Conservation (phyloP, 2,113 vertebrate genomes). For the Mustelus asterias region DNA sequence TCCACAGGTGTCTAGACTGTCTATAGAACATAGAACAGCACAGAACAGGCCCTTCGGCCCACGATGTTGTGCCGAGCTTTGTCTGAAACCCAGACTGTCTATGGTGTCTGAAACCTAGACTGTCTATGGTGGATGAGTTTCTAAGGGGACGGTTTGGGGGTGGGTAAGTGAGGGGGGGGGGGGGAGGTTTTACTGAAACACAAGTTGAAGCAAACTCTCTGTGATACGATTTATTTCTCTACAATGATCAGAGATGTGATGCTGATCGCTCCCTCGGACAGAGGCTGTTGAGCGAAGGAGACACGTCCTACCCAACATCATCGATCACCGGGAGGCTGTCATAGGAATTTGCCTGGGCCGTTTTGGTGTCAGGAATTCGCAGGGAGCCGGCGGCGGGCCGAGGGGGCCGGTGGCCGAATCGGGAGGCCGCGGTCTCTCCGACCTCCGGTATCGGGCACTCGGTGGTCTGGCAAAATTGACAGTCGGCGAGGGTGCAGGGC, state of each 20-base stretch:
- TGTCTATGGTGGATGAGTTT: not conserved
- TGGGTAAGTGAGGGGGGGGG: too few relatives aligned
- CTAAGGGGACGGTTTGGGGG: not conserved
- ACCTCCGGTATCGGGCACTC: not conserved
- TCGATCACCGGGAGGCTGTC: constrained; percentile 41
- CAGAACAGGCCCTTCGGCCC: too few relatives aligned
- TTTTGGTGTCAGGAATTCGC: not conserved
- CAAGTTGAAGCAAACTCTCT: not conserved
- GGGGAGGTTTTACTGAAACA: not conserved
- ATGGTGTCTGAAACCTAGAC: too few relatives aligned
- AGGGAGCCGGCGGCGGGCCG: not conserved
- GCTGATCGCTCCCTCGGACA: not conserved
- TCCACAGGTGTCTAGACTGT: not conserved
- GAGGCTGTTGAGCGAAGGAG: not conserved
- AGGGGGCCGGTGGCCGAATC: not conserved
- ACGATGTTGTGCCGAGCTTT: too few relatives aligned
- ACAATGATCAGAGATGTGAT: not conserved
- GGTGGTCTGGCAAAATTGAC: not conserved
- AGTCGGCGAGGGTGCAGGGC: constrained; percentile 33
- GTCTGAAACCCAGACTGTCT: too few relatives aligned
- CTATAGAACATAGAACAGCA: too few relatives aligned
- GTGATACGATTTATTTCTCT: not conserved
- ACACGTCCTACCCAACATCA: constrained; percentile 19
- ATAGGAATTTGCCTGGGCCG: constrained; percentile 25
- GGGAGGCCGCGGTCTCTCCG: too few relatives aligned